phyloP scores from a whole-genome alignment of 1,140 invertebrate genomes.

The Chironomus striatipennis region DNA sequence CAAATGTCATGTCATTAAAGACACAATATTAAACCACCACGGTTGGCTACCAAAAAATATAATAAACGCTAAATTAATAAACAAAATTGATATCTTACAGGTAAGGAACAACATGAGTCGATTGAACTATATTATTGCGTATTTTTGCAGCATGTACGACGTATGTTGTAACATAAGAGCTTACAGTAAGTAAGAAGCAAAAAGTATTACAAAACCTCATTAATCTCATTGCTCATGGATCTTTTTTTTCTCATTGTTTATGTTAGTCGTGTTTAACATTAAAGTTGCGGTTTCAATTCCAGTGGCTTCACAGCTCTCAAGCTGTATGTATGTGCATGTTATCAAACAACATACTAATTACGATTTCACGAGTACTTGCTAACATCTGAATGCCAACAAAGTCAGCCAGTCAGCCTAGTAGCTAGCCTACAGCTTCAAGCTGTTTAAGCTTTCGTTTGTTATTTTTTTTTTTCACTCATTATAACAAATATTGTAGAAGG shows the following conservation, averaged over 20 bases:
- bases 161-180: neutral
- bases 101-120: neutral
- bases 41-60: no score
- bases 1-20: no score
- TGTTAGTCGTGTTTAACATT: slow-evolving; percentile 7
- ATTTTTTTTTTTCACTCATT: no score
- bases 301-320: slow-evolving; percentile 2
- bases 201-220: slow-evolving; percentile 10
- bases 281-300: slow-evolving; percentile 5
- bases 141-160: neutral
- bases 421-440: neutral
- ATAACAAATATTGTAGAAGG: neutral
- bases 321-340: neutral
- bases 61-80: no score
- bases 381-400: neutral
- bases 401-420: neutral
- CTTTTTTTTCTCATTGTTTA: neutral
- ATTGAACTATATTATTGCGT: neutral
- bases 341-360: neutral
- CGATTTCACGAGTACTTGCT: slow-evolving; percentile 6
- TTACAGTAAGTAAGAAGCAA: no score
- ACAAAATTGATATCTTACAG: no score
- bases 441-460: neutral
- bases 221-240: slow-evolving; percentile 13
- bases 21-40: no score